phyloP scores from a whole-genome alignment of 2,113 vertebrate genomes.

The Pygoscelis adeliae region DNA sequence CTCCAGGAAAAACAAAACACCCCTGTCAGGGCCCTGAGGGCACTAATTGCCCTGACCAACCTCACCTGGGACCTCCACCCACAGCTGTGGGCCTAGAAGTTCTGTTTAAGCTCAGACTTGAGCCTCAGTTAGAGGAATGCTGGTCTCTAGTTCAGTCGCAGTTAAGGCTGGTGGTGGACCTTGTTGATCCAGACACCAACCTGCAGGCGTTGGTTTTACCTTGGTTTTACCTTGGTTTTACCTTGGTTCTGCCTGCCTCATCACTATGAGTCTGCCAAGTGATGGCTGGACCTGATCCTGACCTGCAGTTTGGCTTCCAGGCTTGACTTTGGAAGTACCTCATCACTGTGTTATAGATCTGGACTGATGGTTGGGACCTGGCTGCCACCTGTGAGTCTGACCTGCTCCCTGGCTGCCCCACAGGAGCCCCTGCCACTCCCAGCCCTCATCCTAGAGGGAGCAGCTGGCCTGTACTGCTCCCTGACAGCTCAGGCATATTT shows the following conservation, averaged over 20 bases:
- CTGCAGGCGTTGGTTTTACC: neutral
- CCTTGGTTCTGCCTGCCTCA: neutral
- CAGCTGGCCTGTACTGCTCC: neutral
- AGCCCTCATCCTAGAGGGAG: neutral
- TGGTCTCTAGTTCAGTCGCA: neutral
- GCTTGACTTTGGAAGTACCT: neutral
- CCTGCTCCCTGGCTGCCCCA: neutral
- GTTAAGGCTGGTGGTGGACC: neutral
- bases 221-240: neutral
- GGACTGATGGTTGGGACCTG: neutral
- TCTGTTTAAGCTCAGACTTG: neutral
- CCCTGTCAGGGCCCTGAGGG: neutral
- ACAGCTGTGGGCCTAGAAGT: neutral
- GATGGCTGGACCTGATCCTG: neutral
- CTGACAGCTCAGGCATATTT: neutral
- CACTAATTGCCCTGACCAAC: neutral
- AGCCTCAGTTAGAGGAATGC: neutral
- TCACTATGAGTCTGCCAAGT: neutral
- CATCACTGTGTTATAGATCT: neutral
- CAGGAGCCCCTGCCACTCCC: neutral
- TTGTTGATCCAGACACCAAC: neutral
- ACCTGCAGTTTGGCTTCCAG: neutral
- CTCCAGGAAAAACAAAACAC: neutral
- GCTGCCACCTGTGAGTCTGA: neutral
- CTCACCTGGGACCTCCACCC: neutral